Evolutionary conservation across 2,888 invertebrate species (phyloP), one percentile per base, ranked within the genome.

Genomic region (Amiota communis): DNA sequence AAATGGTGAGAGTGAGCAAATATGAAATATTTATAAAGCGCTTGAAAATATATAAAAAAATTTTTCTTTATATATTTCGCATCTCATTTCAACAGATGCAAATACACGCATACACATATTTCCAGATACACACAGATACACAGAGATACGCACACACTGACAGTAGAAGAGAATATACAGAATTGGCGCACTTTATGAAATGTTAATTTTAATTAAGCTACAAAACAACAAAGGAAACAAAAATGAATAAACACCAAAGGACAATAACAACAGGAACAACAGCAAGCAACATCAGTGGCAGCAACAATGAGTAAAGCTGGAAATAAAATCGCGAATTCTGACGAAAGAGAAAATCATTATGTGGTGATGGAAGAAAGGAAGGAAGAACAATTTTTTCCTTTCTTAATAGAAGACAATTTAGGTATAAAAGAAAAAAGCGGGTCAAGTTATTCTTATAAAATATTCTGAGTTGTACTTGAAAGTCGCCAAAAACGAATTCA

Each of bases 361-460:
- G 12, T 51, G 53, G 53, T n/a, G 20, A 9, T 20, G 36, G 23
- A 15, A 13, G 57, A 57, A 57, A 15, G 20, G 15, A 15, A 20
- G 17, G 59, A 20, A 12, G 59, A 11, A 15, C 20, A 59, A 6
- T 36, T 36, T 2, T n/a, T 59, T 65, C 72, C 51, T 9, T 65
- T 56, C 68, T 72, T 2, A 59, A 10, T 20, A 59, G 59, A 15
- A 15, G 59, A 59, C 20, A 17, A 59, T 17, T 57, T 59, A 11
- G 17, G 20, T 59, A 20, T 20, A 59, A 53, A 15, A 15, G 53
- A 72, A 64, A 56, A 86, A 83, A 86, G 80, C 84, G 76, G 83
- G 86, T 83, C 83, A 83, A 83, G 83, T 86, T 83, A 78, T 84
- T 83, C 78, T 83, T 84, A 82, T 84, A 84, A 83, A 86, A 84